Base-by-base conservation (phyloP, 1,140 invertebrate species). In the Aphelinus atriplicis region DNA sequence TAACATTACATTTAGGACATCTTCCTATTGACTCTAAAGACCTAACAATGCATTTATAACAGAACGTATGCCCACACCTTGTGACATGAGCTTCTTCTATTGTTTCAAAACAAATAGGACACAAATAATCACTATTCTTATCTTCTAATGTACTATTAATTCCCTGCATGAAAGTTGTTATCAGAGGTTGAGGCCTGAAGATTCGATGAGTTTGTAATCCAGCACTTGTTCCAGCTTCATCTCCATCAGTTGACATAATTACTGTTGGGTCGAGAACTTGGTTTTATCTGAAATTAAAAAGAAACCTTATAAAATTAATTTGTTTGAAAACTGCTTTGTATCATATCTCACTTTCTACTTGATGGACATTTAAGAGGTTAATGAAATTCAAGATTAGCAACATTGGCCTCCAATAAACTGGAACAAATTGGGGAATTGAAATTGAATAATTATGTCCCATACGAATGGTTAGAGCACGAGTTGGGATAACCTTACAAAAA, bases 51-150 rank as follows among this genome's bases (percentile, higher is more conserved):
- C 97, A 98, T 61, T 89, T 89, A 84, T 92, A 92, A 89, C 97
- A 98, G 88, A 96, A 98, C 3, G 96, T 97, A 84, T 98, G 97
- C 1, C 97, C 97, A 88, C 97, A 98, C 77, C 93, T 92, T 0
- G 96, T 98, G 79, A 98, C 96, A 84, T 96, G 93, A 1, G 96
- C 95, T 86, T 97, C 96, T 71, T 93, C 93, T 71, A 98, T 96
- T 43, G 96, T 87, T 83, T 97, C 94, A 85, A 97, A 95, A 87
- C 97, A 98, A 58, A 98, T 93, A 1, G 96, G 95, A 84, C 96
- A 97, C 0, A 93, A 85, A 76, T 92, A 92, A 82, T 95, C 94
- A 78, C 91, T 91, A 80, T 92, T 92, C 85, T 92, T 93, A 79
- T 94, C 92, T 76, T 93, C 92, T 50, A 91, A 87, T 1, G 91